Evolutionary conservation across 2,888 invertebrate genomes (phyloP).

Genomic region (Sericinus montela): DNA sequence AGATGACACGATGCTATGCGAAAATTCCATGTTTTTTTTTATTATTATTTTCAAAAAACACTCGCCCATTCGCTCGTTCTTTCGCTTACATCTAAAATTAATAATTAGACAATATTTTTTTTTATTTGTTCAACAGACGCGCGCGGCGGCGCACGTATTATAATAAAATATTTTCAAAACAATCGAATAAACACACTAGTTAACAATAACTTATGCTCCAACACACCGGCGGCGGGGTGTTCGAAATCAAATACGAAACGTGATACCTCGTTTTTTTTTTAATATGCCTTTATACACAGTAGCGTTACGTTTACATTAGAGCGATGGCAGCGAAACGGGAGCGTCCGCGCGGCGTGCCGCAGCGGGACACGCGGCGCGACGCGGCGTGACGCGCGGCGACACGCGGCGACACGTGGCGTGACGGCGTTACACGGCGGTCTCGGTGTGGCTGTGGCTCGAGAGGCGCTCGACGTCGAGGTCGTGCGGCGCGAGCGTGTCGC

Average conservation of each 20-base stretch:
- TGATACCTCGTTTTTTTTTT: conserved; percentile 32
- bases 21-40: conserved; percentile 42
- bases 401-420: conserved; percentile 19
- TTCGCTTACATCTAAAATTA: conserved; percentile 78
- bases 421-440: conserved; percentile 90
- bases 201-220: conserved; percentile 73
- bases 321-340: conserved; percentile 54
- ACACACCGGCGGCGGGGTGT: conserved; percentile 38
- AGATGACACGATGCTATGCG: conserved; percentile 75
- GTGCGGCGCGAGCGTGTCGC: conserved; percentile 92
- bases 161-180: conserved; percentile 79
- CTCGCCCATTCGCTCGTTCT: conserved; percentile 76
- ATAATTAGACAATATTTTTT: conserved; percentile 79
- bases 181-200: conserved; percentile 80
- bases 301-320: conserved; percentile 46
- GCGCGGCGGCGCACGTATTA: conserved; percentile 74
- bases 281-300: conserved; percentile 64
- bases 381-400: conserved; percentile 21
- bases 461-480: conserved; percentile 96
- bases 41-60: conserved; percentile 70
- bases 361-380: conserved; percentile 11
- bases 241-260: conserved; percentile 16
- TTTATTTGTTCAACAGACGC: conserved; percentile 79
- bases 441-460: conserved; percentile 95
- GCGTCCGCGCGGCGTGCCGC: conserved; percentile 24